A percentile compares a stretch with the other conserved stretches of the same genome.
These are phyloP conservation scores for Rhinolophus ferrumequinum DNA, from an alignment of 2,113 vertebrate species.

Conservation along the genomic window DNA sequence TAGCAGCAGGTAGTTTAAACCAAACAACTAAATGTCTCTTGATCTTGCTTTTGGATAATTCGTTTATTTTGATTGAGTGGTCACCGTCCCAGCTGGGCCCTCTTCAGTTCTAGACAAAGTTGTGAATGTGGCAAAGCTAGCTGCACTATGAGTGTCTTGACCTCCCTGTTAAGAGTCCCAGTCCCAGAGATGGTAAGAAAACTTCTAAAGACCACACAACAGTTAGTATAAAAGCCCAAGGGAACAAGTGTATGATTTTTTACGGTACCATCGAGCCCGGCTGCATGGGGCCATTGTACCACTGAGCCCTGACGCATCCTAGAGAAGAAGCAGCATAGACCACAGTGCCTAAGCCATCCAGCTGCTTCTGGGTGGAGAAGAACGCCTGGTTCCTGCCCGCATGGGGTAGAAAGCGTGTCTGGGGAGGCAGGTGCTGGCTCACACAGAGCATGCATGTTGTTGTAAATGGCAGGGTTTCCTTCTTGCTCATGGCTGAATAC, in stretches of 20 bases:
- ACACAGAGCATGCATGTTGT: no score
- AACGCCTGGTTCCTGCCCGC: rapidly evolving
- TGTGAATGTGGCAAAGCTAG: not conserved
- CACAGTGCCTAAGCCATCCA: not conserved
- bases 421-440: not conserved
- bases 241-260: not conserved
- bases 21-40: not conserved
- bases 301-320: rapidly evolving
- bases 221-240: not conserved
- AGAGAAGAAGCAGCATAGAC: not conserved
- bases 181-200: not conserved
- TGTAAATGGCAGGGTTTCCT: not conserved
- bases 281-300: no score
- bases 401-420: rapidly evolving
- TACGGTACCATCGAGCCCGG: not conserved
- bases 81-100: not conserved
- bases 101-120: no score
- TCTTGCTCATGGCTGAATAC: not conserved
- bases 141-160: not conserved
- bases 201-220: not conserved
- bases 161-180: not conserved
- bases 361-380: not conserved
- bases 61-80: not conserved
- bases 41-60: not conserved
- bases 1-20: not conserved